Conservation (phyloP, 2,113 vertebrate species). For the Gulo gulo region DNA sequence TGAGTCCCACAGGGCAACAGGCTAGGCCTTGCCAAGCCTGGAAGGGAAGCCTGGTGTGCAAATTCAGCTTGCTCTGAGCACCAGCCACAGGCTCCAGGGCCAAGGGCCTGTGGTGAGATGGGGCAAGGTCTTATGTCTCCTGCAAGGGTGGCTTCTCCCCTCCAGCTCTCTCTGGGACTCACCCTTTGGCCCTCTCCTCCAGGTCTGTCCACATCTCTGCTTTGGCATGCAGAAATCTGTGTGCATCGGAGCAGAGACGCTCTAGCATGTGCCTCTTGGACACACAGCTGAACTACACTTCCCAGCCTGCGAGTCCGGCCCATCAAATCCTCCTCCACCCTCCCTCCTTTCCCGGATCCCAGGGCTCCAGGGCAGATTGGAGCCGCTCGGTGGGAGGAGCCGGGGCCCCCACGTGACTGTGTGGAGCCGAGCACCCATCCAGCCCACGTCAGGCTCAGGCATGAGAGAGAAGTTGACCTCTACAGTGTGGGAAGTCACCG, state of each 20-base stretch:
- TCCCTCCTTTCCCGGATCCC: neutral
- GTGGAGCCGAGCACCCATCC: neutral
- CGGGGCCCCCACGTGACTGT: neutral
- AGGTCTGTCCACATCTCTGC: neutral
- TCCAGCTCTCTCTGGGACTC: neutral
- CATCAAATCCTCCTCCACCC: neutral
- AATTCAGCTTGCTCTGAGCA: neutral
- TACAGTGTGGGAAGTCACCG: neutral
- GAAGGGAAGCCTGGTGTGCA: accelerated
- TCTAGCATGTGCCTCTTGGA: neutral
- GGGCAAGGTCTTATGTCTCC: neutral
- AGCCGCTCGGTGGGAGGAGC: neutral
- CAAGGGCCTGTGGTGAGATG: neutral
- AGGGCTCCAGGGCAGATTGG: neutral
- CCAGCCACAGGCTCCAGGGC: neutral
- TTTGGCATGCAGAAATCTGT: neutral
- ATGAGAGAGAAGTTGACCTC: neutral
- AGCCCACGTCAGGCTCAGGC: neutral
- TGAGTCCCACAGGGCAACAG: neutral
- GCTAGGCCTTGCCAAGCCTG: neutral
- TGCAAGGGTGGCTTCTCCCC: neutral
- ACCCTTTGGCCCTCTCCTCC: neutral
- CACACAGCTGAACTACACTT: neutral
- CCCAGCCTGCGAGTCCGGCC: neutral
- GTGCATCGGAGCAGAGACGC: accelerated